phyloP scores from a whole-genome alignment of 1,140 invertebrate genomes.

The Stegodyphus dumicola region DNA sequence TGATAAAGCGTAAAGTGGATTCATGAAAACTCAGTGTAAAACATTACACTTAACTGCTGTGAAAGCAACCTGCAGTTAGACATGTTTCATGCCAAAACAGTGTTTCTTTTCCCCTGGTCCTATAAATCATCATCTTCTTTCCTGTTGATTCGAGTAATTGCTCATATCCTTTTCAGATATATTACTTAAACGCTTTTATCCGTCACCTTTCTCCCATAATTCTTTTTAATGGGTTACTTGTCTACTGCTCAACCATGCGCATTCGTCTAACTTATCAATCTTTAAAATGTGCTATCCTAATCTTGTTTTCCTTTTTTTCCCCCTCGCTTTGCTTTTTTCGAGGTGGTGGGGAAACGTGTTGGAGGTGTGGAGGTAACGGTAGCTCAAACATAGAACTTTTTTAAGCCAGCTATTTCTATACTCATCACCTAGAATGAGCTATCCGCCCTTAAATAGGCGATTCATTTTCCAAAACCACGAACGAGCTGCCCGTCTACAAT shows the following conservation, averaged over 20 bases:
- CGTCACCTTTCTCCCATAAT: constrained; percentile 44
- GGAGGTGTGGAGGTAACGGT: constrained; percentile 10
- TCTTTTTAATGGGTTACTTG: constrained; percentile 54
- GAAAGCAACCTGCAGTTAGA: too few relatives aligned
- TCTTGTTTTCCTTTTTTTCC: not conserved
- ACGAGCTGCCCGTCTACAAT: not conserved
- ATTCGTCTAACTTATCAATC: constrained; percentile 34
- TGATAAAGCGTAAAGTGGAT: too few relatives aligned
- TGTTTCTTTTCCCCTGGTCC: not conserved
- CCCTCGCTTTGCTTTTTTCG: not conserved
- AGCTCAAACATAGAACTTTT: constrained; percentile 17
- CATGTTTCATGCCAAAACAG: too few relatives aligned
- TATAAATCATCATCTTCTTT: constrained; percentile 31
- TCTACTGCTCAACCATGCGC: constrained; percentile 26
- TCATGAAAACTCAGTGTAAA: too few relatives aligned
- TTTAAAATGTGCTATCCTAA: constrained; percentile 25
- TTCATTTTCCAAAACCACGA: constrained; percentile 43
- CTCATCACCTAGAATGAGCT: constrained; percentile 33
- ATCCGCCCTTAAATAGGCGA: constrained; percentile 33
- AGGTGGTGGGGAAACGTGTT: not conserved
- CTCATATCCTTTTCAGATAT: constrained; percentile 15
- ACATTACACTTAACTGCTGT: too few relatives aligned
- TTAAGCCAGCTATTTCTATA: not conserved
- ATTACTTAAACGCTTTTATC: constrained; percentile 49
- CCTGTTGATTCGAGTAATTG: constrained; percentile 56